A percentile compares a stretch with the other conserved stretches of the same genome.
These are phyloP conservation scores for Podarcis cretensis DNA, from an alignment of 2,113 vertebrate species.

Conservation along the genomic window DNA sequence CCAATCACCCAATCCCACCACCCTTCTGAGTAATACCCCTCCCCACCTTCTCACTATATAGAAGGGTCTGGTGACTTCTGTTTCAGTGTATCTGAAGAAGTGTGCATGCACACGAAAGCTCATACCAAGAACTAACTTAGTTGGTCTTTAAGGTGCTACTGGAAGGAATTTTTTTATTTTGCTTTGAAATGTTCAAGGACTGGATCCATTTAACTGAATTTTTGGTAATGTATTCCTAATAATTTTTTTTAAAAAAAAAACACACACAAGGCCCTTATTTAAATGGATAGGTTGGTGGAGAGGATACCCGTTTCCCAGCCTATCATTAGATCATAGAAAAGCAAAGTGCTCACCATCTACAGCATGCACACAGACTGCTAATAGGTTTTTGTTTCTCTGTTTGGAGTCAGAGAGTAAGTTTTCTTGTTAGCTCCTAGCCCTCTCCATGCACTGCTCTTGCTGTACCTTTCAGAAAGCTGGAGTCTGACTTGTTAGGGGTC, in stretches of 20 bases:
- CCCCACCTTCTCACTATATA: too few relatives aligned
- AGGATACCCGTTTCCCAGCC: neutral
- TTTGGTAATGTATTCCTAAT: too few relatives aligned
- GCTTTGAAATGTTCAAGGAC: neutral
- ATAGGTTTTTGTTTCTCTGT: slow-evolving; percentile 44
- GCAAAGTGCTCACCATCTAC: neutral
- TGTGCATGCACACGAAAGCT: too few relatives aligned
- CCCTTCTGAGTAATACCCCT: too few relatives aligned
- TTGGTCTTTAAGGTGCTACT: too few relatives aligned
- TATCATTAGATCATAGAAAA: slow-evolving; percentile 19
- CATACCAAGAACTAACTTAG: too few relatives aligned
- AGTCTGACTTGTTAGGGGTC: slow-evolving; percentile 67
- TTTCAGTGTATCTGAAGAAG: too few relatives aligned
- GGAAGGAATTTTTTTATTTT: too few relatives aligned
- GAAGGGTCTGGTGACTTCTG: too few relatives aligned
- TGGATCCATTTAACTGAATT: neutral
- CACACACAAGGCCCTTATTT: neutral
- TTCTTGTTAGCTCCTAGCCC: slow-evolving; percentile 42
- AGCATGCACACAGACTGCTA: neutral
- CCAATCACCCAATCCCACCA: too few relatives aligned
- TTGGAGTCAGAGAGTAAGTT: slow-evolving; percentile 33
- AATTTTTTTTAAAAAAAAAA: neutral
- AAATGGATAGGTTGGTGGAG: neutral
- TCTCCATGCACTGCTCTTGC: slow-evolving; percentile 37
- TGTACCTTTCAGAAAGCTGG: slow-evolving; percentile 58